Evolutionary conservation across 2,888 invertebrate species (phyloP), one percentile per base, ranked within the genome.

Genomic region (Cryptus viduatorius): DNA sequence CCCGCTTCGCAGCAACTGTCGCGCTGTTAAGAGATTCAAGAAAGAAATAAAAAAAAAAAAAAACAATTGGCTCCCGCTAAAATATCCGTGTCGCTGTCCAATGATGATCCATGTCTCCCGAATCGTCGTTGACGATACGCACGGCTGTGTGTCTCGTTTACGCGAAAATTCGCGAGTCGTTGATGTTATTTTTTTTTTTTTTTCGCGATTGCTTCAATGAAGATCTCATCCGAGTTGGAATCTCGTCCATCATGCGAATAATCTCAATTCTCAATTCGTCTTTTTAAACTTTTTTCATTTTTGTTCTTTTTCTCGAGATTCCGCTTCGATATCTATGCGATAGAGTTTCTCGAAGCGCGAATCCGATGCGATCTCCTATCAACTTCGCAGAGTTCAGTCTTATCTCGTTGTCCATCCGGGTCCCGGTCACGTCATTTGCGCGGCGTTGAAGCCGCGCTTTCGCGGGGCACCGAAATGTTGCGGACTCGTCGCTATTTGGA

Each of bases 401-500:
- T 92, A 92, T 92, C 91, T 90, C 89, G 90, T 90, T 84, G 89
- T 91, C 85, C 88, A 88, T 85, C 88, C 86, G 83, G 83, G 88
- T 79, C 82, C 90, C 84, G 90, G 92, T 92, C 92, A 92, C 93
- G 92, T 92, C 91, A 92, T 92, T 88, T 92, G 92, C 29, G 92
- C 92, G 42, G 92, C 88, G 83, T 92, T 92, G 85, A 91, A 92
- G 19, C 87, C 89, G 67, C 92, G 90, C 71, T 90, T 91, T 50
- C 90, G 88, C 56, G 91, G 88, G 4, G 90, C 85, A n/a, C 89
- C 84, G 56, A 91, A 92, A 83, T 90, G 89, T 53, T 90, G 91
- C 1, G 91, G 89, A 37, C 88, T 89, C 68, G 88, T 76, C 73
- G 89, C 69, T 73, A 93, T 89, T 81, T 93, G 93, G 71, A 92